Conservation (phyloP, 2,113 vertebrate species). For the Seriola aureovittata region DNA sequence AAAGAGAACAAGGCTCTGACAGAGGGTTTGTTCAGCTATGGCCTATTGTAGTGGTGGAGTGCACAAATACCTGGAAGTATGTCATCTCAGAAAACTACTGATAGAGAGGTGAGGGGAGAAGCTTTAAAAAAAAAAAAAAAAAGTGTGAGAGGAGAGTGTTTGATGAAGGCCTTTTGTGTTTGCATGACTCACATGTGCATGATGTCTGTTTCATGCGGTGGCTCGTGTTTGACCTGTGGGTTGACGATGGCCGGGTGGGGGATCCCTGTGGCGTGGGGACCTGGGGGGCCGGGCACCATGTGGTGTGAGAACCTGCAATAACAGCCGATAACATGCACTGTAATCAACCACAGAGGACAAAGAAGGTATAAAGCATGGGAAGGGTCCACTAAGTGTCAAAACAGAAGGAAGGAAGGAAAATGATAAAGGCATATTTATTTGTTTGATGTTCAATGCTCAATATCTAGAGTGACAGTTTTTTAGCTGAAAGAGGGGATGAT, state of each 20-base stretch:
- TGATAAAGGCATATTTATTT: not conserved
- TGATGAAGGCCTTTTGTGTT: conserved; percentile 33
- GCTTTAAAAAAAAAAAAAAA: not conserved
- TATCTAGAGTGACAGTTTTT: not conserved
- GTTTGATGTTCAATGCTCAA: not conserved
- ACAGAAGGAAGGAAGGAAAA: not conserved
- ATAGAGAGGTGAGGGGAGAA: not conserved
- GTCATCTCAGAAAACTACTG: conserved; percentile 29
- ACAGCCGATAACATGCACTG: conserved; percentile 21
- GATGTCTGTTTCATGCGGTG: conserved; percentile 95
- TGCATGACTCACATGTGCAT: conserved; percentile 95
- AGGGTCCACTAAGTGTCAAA: not conserved
- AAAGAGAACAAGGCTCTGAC: conserved; percentile 63
- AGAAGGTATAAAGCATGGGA: not conserved
- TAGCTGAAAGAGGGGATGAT: not conserved
- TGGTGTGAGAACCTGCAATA: conserved; percentile 96
- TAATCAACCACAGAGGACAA: conserved; percentile 24
- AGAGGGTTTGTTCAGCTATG: conserved; percentile 46
- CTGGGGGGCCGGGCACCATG: conserved; percentile 97
- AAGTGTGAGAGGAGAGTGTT: not conserved
- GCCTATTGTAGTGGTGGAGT: conserved; percentile 17
- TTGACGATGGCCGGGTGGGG: conserved; percentile 99
- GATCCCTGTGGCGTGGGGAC: conserved; percentile 97
- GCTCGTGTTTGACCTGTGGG: conserved; percentile 99
- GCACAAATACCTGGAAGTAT: conserved; percentile 68